These are phyloP conservation scores for Agrochola circellaris DNA, from an alignment of 2,888 invertebrate genomes.

Conservation along the genomic window DNA sequence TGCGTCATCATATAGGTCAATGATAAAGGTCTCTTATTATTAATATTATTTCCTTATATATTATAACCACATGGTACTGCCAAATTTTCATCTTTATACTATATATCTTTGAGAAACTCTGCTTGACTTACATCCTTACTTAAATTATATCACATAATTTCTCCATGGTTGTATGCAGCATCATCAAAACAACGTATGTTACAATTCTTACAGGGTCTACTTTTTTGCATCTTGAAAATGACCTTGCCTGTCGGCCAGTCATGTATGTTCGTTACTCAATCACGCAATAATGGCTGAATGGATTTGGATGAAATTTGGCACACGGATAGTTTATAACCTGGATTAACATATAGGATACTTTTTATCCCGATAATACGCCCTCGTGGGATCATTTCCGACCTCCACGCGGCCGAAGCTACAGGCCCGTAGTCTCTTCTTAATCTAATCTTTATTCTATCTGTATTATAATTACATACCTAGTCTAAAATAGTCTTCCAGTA, in stretches of 20 bases:
- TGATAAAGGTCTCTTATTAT: slow-evolving; percentile 31
- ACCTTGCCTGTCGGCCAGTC: neutral
- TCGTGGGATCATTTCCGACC: no score
- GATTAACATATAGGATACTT: no score
- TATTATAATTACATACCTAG: neutral
- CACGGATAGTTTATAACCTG: no score
- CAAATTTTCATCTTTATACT: neutral
- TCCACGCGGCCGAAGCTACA: no score
- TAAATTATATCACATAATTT: neutral
- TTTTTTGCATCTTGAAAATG: neutral
- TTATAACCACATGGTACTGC: neutral
- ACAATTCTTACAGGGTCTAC: no score
- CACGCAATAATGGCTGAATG: no score
- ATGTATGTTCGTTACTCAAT: no score
- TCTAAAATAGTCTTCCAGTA: neutral
- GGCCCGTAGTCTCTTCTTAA: neutral
- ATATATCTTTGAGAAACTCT: neutral
- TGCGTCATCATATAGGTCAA: slow-evolving; percentile 36
- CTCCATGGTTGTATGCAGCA: neutral
- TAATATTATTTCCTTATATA: neutral
- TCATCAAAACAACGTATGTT: neutral
- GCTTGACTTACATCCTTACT: neutral
- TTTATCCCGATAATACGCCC: no score
- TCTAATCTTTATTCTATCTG: neutral
- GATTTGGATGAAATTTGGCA: no score